Conservation (phyloP, 2,888 invertebrate species). For the Cremastobaeus sp. region DNA sequence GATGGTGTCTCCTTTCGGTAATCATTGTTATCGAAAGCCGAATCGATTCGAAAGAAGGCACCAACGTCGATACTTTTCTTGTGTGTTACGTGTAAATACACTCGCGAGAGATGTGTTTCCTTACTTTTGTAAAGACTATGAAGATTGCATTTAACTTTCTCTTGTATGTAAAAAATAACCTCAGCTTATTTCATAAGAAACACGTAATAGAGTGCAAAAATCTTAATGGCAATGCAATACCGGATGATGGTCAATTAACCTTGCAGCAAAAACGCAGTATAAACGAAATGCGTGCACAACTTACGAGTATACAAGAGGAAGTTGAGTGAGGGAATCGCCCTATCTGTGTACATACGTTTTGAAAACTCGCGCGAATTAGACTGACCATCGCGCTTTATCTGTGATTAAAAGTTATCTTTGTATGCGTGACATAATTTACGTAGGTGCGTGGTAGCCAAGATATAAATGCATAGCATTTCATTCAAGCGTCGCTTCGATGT, state of each 20-base stretch:
- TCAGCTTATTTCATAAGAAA: too few species aligned
- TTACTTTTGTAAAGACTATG: conserved; percentile 24
- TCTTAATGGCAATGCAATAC: too few species aligned
- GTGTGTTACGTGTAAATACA: conserved; percentile 75
- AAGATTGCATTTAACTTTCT: conserved; percentile 41
- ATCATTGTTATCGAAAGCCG: too few species aligned
- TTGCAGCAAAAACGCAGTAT: too few species aligned
- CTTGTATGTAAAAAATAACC: too few species aligned
- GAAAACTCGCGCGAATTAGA: conserved; percentile 57
- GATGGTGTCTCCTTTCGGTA: too few species aligned
- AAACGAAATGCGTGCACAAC: background rate
- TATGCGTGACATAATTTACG: conserved; percentile 61
- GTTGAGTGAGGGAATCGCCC: conserved; percentile 26
- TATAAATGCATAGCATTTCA: conserved; percentile 24
- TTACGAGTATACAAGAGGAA: conserved; percentile 13
- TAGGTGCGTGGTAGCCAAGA: conserved; percentile 34
- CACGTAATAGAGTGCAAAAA: too few species aligned
- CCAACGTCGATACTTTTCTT: too few species aligned
- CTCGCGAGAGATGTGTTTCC: conserved; percentile 62
- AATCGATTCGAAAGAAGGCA: too few species aligned
- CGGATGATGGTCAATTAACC: too few species aligned
- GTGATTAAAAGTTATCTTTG: conserved; percentile 75
- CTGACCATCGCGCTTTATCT: conserved; percentile 72
- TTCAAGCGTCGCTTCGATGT: conserved; percentile 26
- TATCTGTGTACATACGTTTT: conserved; percentile 51